Evolutionary conservation across 2,113 vertebrate species (phyloP), one percentile per base, ranked within the genome.

Genomic region (Dendropsophus ebraccatus): DNA sequence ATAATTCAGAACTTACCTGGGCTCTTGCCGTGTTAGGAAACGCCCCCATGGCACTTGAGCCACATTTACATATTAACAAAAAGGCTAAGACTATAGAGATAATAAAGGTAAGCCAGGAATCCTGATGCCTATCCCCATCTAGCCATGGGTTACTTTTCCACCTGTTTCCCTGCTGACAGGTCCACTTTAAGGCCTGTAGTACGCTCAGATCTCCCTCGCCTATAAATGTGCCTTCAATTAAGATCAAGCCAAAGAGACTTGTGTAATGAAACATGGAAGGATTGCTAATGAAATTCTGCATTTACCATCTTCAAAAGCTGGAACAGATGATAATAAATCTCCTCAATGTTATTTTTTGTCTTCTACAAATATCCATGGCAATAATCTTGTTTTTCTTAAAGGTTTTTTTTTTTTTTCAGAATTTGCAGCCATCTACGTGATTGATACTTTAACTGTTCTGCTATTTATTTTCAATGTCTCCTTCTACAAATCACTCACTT

Each of bases 161-260:
- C n/a, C n/a, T n/a, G n/a, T n/a, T n/a, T n/a, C n/a, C n/a, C n/a
- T n/a, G n/a, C n/a, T n/a, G n/a, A n/a, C 3, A 25, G 3, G 2
- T 62, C 11, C 11, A 13, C 28, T 5, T 5, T 8, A 2, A 62
- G 13, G 28, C 8, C 1, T 28, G 10, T 12, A 28, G 58, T 8
- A 37, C 12, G 13, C 58, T 56, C 32, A 50, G 50, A 23, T 30
- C n/a, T 49, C 70, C 16, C 32, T 45, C 14, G 23, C 35, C 17
- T 25, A 74, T 14, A 56, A 83, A 74, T 83, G 23, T 74, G 52
- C 52, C 52, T 74, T 83, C 69, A 83, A 83, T 84, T 84, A 84
- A 49, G 37, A 77, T 41, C 17, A 65, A 62, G 56, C 72, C 74
- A 35, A n/a, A 76, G 25, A 65, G 56, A n/a, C 28, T 30, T 84